phyloP scores from a whole-genome alignment of 2,888 invertebrate species.

The Drosophila nr. fundita region DNA sequence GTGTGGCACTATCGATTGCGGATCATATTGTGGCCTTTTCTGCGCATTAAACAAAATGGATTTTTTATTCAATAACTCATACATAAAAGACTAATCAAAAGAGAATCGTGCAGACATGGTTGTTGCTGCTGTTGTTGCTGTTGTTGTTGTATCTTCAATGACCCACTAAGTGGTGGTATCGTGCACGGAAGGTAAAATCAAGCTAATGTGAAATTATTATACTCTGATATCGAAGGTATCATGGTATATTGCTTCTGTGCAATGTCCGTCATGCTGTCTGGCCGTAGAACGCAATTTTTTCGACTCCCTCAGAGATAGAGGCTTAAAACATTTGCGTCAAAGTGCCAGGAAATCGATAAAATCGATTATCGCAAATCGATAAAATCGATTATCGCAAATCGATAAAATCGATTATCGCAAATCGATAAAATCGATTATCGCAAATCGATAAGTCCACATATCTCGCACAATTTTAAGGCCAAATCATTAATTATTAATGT shows the following conservation, averaged over 20 bases:
- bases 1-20: constrained; percentile 35
- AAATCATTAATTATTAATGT: neutral
- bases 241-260: neutral
- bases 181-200: constrained; percentile 36
- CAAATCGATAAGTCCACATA: no score
- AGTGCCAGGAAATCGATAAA: neutral
- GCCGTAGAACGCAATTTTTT: neutral
- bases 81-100: constrained; percentile 59
- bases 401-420: no score
- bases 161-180: constrained; percentile 56
- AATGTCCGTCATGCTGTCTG: neutral
- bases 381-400: no score
- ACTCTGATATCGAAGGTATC: neutral
- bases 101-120: constrained; percentile 39
- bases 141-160: constrained; percentile 50
- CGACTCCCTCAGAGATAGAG: neutral
- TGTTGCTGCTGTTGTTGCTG: constrained; percentile 1
- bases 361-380: neutral
- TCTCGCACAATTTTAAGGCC: neutral
- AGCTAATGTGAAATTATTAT: neutral
- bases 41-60: constrained; percentile 47
- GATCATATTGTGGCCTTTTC: constrained; percentile 51
- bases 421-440: no score
- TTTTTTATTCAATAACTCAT: constrained; percentile 34
- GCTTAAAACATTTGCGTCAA: neutral